Evolutionary conservation across 2,797 vertebrate species (phyloP), one percentile per base, ranked within the genome.

Genomic region (Strix occidentalis): DNA sequence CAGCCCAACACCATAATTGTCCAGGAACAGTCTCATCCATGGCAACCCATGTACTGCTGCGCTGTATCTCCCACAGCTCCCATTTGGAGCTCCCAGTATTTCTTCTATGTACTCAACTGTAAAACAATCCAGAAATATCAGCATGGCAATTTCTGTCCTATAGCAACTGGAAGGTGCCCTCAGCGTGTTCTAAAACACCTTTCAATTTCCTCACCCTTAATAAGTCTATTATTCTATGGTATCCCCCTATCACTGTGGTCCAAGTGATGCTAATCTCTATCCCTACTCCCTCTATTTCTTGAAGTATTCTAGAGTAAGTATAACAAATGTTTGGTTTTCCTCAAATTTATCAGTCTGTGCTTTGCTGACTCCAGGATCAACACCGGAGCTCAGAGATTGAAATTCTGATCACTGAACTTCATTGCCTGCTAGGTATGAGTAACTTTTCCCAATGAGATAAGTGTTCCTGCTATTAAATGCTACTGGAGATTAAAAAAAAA

Each of bases 151-250:
- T 91, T 94, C 61, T 92, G n/a, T 64, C 65, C 33, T 63, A 8
- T 15, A 74, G 10, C 14, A 70, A 33, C 35, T 87, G 60, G 8
- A 29, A 56, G 43, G 28, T 50, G 24, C 37, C 7, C 23, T 48
- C 26, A 46, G 33, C 0, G 0, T 45, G 20, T 16, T 69, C 68
- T 63, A 25, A 7, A 63, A 33, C 9, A 51, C 6, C 31, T 18
- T 50, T 50, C 15, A 50, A 43, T 26, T 86, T 81, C 23, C 26
- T 50, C 8, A 13, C 28, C 31, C 57, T 88, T 35, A 48, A 1
- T 6, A 64, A 29, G 5, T 43, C n/a, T 50, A 16, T 60, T 77
- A 23, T 72, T 65, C 25, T 57, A 1, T 48, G 35, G 6, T 68
- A 51, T 69, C 7, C 29, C 11, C 13, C 20, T 54, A 37, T 12